Conservation (phyloP, 2,113 vertebrate genomes). For the Camelus bactrianus region DNA sequence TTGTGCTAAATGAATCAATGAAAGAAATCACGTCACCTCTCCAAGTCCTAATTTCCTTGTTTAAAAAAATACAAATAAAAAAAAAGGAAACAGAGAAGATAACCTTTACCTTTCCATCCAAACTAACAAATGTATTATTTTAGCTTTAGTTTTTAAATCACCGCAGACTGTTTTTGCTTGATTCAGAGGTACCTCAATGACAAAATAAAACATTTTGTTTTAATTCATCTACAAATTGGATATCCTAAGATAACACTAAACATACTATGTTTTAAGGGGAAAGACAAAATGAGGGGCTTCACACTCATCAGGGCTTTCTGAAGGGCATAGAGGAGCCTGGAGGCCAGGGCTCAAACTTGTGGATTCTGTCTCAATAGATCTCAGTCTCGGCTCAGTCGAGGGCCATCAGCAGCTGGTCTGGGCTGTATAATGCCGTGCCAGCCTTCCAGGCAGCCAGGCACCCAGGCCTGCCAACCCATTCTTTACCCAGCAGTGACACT, state of each 20-base stretch:
- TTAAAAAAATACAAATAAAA: neutral
- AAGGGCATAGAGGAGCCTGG: neutral
- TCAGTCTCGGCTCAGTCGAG: neutral
- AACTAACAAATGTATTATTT: neutral
- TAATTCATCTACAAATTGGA: neutral
- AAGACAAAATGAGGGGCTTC: neutral
- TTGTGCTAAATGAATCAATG: neutral
- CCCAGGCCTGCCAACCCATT: neutral
- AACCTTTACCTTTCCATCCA: neutral
- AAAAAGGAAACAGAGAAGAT: neutral
- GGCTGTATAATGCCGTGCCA: neutral
- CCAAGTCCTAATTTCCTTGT: neutral
- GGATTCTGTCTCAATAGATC: neutral
- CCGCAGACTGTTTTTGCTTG: neutral
- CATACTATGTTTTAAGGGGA: neutral
- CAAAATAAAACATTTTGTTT: neutral
- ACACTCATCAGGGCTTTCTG: neutral
- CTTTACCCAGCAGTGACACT: neutral
- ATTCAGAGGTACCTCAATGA: neutral
- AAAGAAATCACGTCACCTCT: neutral
- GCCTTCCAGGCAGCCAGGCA: slow-evolving; percentile 10
- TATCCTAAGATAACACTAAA: neutral
- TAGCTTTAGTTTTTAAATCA: neutral
- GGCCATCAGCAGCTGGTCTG: neutral
- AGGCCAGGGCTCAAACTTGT: neutral